Evolutionary conservation across 2,888 invertebrate genomes (phyloP), one percentile per base, ranked within the genome.

Genomic region (Caenorhabditis panamensis): DNA sequence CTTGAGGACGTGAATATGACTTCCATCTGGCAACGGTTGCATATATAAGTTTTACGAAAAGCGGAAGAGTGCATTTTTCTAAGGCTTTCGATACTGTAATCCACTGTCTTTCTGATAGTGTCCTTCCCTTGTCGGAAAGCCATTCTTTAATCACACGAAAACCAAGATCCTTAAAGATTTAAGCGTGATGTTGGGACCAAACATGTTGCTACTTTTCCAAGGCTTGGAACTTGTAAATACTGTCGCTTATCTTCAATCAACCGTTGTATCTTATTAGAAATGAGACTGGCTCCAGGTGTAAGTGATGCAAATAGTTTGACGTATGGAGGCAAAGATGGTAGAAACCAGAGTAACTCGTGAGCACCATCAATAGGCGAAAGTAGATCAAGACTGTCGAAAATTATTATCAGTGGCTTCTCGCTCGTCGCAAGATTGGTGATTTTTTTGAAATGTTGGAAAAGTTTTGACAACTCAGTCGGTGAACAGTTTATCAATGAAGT

Each of bases 381-480:
- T 92, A 98, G 97, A 92, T 99, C 98, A 0, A 99, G 95, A 0
- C 97, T 97, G 92, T 99, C 98, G 88, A 99, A 92, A 91, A 96
- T 96, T 53, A 99, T 93, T 0, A 96, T 93, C 54, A 98, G 92
- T 0, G 97, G 97, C 87, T 96, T 95, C 87, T 95, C 94, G 81
- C 93, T 92, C 0, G 94, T 94, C 0, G 96, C 96, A 91, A 95
- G 93, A 8, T 95, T 95, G 76, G 97, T 92, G 56, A 98, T 93
- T 24, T 96, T 95, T 92, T 98, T 98, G 92, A 98, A 96, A 92
- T 97, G 95, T 0, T 96, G 96, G 6, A 96, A 96, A 44, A 98
- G 93, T 0, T 97, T 97, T 31, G 97, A 96, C 87, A 98, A 92
- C 91, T 98, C 98, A 89, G 96, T 96, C 0, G 98, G 98, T 69